Evolutionary conservation across 2,888 invertebrate species (phyloP).

Genomic region (Lacanobia oleracea): DNA sequence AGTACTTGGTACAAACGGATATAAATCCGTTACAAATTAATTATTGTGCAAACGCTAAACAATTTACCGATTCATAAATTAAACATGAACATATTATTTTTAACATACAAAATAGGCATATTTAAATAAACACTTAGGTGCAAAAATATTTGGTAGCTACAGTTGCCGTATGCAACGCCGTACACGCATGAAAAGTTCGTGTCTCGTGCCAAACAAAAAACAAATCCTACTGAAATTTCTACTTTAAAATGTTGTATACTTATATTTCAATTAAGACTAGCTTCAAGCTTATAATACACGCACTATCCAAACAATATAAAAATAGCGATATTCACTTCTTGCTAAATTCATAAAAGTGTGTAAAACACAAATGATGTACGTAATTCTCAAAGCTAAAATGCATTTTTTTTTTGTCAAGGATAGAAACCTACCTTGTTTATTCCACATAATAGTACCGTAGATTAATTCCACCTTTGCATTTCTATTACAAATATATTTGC

Average conservation of each 20-base stretch:
- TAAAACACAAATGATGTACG: too few species aligned
- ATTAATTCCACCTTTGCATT: too few species aligned
- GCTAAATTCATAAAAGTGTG: slow-evolving; percentile 18
- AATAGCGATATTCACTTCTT: slow-evolving; percentile 28
- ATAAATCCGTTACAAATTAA: neutral
- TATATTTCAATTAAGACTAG: slow-evolving; percentile 5
- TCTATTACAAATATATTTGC: too few species aligned
- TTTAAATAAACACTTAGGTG: too few species aligned
- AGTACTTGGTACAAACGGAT: neutral
- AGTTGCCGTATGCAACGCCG: too few species aligned
- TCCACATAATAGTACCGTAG: too few species aligned
- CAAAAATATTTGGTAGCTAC: neutral
- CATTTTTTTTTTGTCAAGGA: too few species aligned
- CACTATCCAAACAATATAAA: slow-evolving; percentile 25
- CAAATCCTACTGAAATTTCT: neutral
- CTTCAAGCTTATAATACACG: slow-evolving; percentile 7
- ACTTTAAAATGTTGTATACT: neutral
- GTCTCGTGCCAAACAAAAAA: neutral
- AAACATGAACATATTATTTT: neutral
- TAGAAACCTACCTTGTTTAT: too few species aligned
- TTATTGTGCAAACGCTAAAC: neutral
- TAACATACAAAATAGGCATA: neutral
- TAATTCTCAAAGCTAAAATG: too few species aligned
- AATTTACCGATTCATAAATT: neutral
- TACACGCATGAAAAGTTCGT: neutral